A percentile compares a stretch with the other conserved stretches of the same genome.
Conservation (phyloP, 2,113 vertebrate species). For the Silurus asotus region DNA sequence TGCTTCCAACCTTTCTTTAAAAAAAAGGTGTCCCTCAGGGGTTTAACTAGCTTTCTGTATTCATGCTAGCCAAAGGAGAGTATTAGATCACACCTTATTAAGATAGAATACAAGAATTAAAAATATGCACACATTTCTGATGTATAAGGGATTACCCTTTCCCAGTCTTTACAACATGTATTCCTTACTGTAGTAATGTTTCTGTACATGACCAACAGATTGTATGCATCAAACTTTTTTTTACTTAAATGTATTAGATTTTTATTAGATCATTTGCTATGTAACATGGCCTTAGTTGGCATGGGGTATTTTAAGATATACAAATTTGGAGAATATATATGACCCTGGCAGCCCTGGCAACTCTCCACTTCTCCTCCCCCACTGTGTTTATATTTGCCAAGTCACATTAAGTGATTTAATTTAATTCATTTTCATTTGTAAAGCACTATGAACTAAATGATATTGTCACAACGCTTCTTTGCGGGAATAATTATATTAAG, state of each 20-base stretch:
- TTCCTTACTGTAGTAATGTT: background rate
- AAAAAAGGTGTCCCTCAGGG: background rate
- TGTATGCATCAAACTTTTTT: background rate
- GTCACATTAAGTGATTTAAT: background rate
- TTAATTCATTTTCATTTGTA: too few relatives aligned
- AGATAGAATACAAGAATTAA: background rate
- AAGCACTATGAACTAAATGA: too few relatives aligned
- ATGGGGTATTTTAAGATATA: background rate
- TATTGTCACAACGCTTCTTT: too few relatives aligned
- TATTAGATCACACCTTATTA: background rate
- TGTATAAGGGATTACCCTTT: background rate
- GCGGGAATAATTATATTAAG: too few relatives aligned
- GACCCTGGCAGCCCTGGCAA: background rate
- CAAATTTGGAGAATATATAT: background rate
- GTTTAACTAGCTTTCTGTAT: background rate
- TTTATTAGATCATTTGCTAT: background rate
- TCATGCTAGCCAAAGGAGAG: background rate
- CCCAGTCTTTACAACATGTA: background rate
- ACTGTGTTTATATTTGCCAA: background rate
- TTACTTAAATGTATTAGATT: background rate
- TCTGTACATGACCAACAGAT: background rate
- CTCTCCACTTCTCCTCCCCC: background rate
- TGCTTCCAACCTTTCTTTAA: conserved; percentile 23
- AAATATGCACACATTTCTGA: background rate
- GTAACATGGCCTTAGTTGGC: background rate